Conservation (phyloP, 2,888 invertebrate species). For the Gonocerus acuteangulatus region DNA sequence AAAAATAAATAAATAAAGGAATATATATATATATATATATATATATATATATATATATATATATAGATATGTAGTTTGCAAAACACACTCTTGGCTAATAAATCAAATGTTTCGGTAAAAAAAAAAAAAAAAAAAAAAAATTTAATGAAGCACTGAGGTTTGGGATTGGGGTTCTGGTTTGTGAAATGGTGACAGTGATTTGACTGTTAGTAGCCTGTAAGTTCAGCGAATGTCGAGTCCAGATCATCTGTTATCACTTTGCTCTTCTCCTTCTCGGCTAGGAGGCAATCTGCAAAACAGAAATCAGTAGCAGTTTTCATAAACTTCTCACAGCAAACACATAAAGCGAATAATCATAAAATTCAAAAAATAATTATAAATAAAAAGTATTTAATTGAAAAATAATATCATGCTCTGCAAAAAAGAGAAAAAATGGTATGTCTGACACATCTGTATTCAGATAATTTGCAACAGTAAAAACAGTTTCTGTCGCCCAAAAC, state of each 20-base stretch:
- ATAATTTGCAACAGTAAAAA: too few species aligned
- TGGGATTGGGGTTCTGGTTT: neutral
- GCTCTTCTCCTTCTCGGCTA: constrained; percentile 74
- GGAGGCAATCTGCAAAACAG: constrained; percentile 67
- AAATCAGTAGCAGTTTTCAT: neutral
- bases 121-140: constrained; percentile 30
- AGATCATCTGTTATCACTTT: constrained; percentile 66
- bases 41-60: too few species aligned
- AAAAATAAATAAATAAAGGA: too few species aligned
- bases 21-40: too few species aligned
- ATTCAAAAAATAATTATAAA: neutral
- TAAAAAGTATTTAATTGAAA: constrained; percentile 8
- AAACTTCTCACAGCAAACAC: neutral
- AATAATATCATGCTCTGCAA: too few species aligned
- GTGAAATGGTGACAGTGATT: constrained; percentile 4
- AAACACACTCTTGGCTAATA: too few species aligned
- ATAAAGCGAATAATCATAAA: constrained; percentile 14
- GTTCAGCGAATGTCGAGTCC: constrained; percentile 65
- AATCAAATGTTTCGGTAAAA: neutral
- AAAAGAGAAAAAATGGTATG: neutral
- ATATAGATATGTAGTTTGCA: too few species aligned
- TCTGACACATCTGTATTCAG: neutral
- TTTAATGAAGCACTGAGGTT: constrained; percentile 18
- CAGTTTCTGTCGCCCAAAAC: too few species aligned
- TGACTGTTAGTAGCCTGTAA: constrained; percentile 57